Conservation (phyloP, 2,113 vertebrate genomes). For the Nannobrachium achirus region DNA sequence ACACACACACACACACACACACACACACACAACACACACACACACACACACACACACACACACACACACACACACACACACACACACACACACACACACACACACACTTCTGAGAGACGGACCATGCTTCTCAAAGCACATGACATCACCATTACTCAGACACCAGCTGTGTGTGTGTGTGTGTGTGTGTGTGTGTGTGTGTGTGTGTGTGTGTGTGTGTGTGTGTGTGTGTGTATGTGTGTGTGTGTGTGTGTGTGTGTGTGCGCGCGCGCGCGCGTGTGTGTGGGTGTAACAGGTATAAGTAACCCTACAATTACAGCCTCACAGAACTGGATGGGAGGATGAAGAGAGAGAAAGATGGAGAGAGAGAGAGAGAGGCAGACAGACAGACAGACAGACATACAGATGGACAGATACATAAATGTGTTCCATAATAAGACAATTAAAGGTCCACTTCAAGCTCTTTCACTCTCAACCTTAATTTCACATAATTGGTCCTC, state of each 20-base stretch:
- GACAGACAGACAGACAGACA: not conserved
- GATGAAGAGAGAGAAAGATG: not conserved
- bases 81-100: conserved; percentile 14
- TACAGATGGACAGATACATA: conserved; percentile 44
- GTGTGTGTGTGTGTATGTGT: not conserved
- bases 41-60: conserved; percentile 5
- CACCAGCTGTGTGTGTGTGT: conserved; percentile 29
- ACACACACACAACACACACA: conserved; percentile 18
- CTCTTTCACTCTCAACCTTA: no score
- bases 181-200: conserved; percentile 26
- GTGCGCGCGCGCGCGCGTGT: not conserved
- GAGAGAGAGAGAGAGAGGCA: not conserved
- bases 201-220: conserved; percentile 10
- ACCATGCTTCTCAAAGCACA: conserved; percentile 62
- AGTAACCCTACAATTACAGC: conserved; percentile 48
- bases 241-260: conserved; percentile 11
- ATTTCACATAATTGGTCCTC: no score
- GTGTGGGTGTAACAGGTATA: conserved; percentile 38
- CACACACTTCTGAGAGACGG: conserved; percentile 49
- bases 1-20: conserved; percentile 10
- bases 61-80: conserved; percentile 18
- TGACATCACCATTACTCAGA: conserved; percentile 73
- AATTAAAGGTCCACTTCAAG: no score
- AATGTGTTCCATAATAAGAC: no score
- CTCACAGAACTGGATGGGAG: conserved; percentile 26